Conservation (phyloP, 1,140 invertebrate genomes). For the Camponotus floridanus region DNA sequence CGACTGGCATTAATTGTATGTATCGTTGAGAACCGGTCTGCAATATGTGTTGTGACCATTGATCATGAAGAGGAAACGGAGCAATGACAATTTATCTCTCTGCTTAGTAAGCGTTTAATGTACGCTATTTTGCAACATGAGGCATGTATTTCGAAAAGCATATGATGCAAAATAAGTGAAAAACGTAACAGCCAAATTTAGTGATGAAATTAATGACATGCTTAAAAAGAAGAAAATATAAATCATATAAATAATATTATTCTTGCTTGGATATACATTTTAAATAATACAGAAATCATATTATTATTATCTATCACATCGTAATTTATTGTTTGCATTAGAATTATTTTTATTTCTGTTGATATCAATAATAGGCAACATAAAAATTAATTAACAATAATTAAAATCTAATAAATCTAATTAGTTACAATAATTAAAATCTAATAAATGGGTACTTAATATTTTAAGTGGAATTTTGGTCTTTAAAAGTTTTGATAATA, state of each 20-base stretch:
- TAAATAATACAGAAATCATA: background rate
- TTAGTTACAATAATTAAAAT: background rate
- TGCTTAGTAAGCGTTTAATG: constrained; percentile 23
- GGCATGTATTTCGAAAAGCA: background rate
- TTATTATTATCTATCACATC: background rate
- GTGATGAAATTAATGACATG: background rate
- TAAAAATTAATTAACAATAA: background rate
- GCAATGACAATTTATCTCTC: constrained; percentile 29
- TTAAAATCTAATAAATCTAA: background rate
- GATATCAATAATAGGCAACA: background rate
- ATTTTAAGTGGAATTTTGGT: background rate
- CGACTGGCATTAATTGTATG: constrained; percentile 30
- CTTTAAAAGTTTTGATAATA: constrained; percentile 7
- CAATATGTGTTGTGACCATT: constrained; percentile 1
- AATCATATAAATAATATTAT: background rate
- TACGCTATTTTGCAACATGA: background rate
- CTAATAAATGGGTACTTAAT: background rate
- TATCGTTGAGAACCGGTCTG: constrained; percentile 45
- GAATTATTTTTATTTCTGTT: background rate
- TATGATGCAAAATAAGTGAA: background rate
- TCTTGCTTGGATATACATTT: background rate
- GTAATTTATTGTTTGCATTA: background rate
- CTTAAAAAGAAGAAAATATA: background rate
- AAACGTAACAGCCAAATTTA: background rate
- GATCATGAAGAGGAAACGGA: constrained; percentile 44